Evolutionary conservation across 1,140 invertebrate genomes (phyloP), one percentile per base, ranked within the genome.

Genomic region (Caenorhabditis briggsae): DNA sequence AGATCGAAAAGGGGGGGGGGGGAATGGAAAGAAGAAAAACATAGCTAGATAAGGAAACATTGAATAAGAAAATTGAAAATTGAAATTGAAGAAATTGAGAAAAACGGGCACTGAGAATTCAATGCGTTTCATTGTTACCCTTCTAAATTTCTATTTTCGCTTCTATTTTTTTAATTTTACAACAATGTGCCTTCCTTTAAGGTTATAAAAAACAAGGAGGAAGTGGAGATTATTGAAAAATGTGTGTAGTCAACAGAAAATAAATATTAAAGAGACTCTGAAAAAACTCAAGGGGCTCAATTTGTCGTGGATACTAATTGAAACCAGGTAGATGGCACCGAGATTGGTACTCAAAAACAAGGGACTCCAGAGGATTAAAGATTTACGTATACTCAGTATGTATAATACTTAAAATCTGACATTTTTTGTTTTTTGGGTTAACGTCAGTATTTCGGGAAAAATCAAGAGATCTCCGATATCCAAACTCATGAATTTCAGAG

Each of bases 221-320:
- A 33, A 64, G 23, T 41, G 2, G 33, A 25, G 59, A 41, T 14
- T 33, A 12, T 9, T 33, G 11, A 5, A 33, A 64, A 41, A 64
- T 25, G n/a, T 33, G 59, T 33, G 25, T 25, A 64, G 59, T 20
- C 20, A n/a, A 64, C 12, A 18, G 59, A 16, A 14, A 33, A 33
- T 9, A 64, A 33, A 14, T 41, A 33, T 64, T 33, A 64, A 64
- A 14, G 9, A 6, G 20, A 20, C 9, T 25, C 59, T 5, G n/a
- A 64, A 11, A 64, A 14, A 64, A 5, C n/a, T 33, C 56, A 20
- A 58, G 11, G 11, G 59, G 9, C 25, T 33, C 59, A 64, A 59
- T 59, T 59, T 59, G 56, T 59, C 56, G 20, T 59, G 56, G 56
- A 33, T 33, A 33, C 59, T 64, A 64, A 64, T 64, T 64, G n/a